phyloP scores from a whole-genome alignment of 2,113 vertebrate genomes.

The Calyptomena viridis region DNA sequence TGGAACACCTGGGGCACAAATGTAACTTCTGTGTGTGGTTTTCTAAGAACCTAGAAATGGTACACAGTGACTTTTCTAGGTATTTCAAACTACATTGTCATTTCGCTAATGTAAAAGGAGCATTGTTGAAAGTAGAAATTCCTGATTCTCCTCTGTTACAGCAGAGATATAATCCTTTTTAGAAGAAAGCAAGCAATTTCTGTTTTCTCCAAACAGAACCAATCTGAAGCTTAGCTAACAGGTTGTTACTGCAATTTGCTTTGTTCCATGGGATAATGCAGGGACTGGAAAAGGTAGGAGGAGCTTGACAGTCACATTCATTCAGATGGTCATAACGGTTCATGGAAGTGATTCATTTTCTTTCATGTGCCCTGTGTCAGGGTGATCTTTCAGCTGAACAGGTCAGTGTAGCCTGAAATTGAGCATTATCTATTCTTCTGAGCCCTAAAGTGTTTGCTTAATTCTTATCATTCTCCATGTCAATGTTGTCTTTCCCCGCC shows the following conservation, averaged over 20 bases:
- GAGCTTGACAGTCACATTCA: background rate
- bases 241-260: background rate
- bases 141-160: background rate
- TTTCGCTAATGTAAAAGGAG: background rate
- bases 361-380: conserved; percentile 34
- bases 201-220: background rate
- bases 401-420: conserved; percentile 42
- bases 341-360: background rate
- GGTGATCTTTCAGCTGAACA: background rate
- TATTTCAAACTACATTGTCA: background rate
- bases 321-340: background rate
- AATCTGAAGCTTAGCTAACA: background rate
- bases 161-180: background rate
- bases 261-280: background rate
- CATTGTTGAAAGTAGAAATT: background rate
- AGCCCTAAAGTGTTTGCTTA: conserved; percentile 33
- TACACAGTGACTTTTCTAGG: background rate
- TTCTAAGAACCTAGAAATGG: background rate
- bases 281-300: background rate
- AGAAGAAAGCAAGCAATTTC: background rate
- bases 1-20: background rate
- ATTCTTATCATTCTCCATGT: conserved; percentile 5
- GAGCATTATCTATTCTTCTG: conserved; percentile 32
- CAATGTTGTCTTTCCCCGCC: background rate
- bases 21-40: background rate